Conservation (phyloP, 2,113 vertebrate genomes). For the Ranitomeya variabilis region DNA sequence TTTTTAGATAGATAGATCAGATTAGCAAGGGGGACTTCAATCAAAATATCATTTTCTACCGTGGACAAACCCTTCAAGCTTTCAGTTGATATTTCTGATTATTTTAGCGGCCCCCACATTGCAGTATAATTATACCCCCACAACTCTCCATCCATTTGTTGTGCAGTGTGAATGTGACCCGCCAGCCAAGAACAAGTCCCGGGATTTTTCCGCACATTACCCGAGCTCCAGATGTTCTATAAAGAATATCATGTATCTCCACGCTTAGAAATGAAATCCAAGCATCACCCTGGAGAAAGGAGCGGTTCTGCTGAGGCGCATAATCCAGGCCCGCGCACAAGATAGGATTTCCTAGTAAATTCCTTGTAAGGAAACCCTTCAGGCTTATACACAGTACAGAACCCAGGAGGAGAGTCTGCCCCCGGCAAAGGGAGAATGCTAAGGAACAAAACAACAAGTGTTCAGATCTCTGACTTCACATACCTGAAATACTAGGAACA, state of each 20-base stretch:
- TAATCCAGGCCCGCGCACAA: background rate
- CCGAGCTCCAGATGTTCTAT: constrained; percentile 39
- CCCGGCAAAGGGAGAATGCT: background rate
- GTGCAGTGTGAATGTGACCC: background rate
- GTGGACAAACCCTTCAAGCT: background rate
- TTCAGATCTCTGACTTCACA: constrained; percentile 4
- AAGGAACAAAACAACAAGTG: background rate
- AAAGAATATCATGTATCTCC: constrained; percentile 46
- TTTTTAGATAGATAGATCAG: background rate
- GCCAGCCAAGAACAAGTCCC: background rate
- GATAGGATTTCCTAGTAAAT: constrained; percentile 36
- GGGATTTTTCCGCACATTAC: background rate
- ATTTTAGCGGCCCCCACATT: background rate
- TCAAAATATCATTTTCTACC: background rate
- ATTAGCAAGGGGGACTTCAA: background rate
- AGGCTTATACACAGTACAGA: constrained; percentile 14
- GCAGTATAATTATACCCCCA: background rate
- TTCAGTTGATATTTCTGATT: background rate
- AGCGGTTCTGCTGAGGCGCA: background rate
- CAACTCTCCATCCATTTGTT: background rate
- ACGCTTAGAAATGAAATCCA: constrained; percentile 37
- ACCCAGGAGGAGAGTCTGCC: background rate
- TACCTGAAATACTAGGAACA: background rate
- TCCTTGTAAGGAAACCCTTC: constrained; percentile 15
- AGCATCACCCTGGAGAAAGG: constrained; percentile 29